Conservation (phyloP, 2,797 vertebrate genomes). For the Acrossocheilus fasciatus region DNA sequence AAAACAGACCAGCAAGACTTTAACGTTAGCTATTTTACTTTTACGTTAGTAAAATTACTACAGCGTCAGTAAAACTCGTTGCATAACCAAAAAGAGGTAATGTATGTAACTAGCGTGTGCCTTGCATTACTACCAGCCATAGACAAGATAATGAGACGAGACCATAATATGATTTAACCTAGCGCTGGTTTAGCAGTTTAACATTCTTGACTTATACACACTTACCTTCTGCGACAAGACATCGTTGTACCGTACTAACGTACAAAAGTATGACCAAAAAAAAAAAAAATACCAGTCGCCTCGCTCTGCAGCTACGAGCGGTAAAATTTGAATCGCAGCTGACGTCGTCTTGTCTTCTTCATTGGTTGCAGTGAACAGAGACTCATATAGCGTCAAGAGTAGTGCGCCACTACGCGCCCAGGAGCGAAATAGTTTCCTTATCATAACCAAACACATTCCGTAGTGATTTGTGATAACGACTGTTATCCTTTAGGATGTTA, state of each 20-base stretch:
- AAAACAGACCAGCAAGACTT: too few relatives aligned
- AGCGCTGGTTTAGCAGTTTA: neutral
- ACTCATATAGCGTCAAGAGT: neutral
- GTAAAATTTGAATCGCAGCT: slow-evolving; percentile 58
- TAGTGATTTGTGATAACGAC: neutral
- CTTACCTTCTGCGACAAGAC: slow-evolving; percentile 63
- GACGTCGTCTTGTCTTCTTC: slow-evolving; percentile 23
- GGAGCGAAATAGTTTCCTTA: neutral
- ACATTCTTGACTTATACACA: neutral
- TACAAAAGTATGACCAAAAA: neutral
- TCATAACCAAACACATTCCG: neutral
- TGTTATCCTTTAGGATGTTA: neutral
- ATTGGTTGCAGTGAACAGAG: neutral
- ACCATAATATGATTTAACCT: neutral
- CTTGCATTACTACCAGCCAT: neutral
- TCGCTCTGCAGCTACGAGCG: neutral
- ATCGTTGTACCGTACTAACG: slow-evolving; percentile 32
- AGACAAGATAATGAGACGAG: neutral
- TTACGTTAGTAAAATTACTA: neutral
- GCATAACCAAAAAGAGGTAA: neutral
- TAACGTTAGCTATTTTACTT: too few relatives aligned
- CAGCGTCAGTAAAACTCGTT: neutral
- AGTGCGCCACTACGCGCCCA: neutral
- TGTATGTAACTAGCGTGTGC: too few relatives aligned
- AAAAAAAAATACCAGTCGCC: neutral